Base-by-base conservation (phyloP, 1,140 invertebrate species). In the Campoletis sonorensis region DNA sequence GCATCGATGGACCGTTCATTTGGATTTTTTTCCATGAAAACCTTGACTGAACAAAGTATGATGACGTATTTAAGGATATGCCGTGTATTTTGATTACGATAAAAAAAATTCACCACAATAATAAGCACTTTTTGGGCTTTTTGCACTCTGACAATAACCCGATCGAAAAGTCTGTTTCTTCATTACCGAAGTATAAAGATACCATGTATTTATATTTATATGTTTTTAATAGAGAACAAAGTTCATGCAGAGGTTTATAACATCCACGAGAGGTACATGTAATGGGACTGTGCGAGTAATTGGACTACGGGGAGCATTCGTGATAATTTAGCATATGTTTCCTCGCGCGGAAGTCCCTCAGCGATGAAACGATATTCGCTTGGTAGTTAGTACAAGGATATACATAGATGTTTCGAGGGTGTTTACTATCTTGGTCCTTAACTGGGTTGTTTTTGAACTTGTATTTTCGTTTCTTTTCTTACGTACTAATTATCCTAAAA, bases 301-400 rank as follows among this genome's bases (percentile, higher is more conserved):
- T 87, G 86, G 84, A 70, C 86, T 81, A 81, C 73, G 37, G 86
- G 86, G 86, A 84, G 61, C 82, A 79, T 81, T 87, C 84, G 67
- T n/a, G 82, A 87, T 87, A 87, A 87, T 85, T 85, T 85, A 85
- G 67, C 84, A 85, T 81, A 86, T 82, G 80, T 82, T 83, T 37
- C 71, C 79, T 70, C 79, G 51, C 79, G 79, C 51, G 61, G 61
- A 70, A 70, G 30, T 27, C 67, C 67, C 30, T 27, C 13, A 70
- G 67, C 26, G 67, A 33, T 33, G 30, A 70, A 70, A 21, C 30
- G 27, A 30, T 70, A 70, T 30, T 70, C 27, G 18, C 23, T 23
- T 23, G 23, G 23, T 15, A 33, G 27, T 30, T 33, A 33, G 30
- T n/a, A 70, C 30, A 33, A 23, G 18, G 7, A 18, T 33, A n/a